Base-by-base conservation (phyloP, 2,797 vertebrate genomes). In the Sphenopsis melanotis region DNA sequence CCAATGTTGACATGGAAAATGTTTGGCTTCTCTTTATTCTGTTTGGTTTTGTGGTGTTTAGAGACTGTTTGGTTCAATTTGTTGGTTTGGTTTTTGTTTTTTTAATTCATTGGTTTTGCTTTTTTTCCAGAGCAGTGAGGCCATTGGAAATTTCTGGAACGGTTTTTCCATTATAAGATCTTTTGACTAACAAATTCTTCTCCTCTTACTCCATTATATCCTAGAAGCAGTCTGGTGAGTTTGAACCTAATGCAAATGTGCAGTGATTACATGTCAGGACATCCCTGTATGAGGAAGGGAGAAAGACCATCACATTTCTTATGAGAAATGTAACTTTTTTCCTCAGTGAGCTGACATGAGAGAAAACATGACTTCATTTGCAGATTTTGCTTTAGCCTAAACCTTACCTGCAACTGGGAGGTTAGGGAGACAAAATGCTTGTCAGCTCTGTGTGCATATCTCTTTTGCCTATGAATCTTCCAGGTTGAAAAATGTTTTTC, bases 391-490 rank as follows among this genome's bases (percentile, higher is more conserved):
- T 88, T 60, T 61, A 65, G 27, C n/a, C 10, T 42, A 42, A 42
- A 5, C 20, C 30, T 39, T 27, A 55, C 15, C 41, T 61, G 5
- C 1, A 47, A 4, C 1, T 57, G 15, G 19, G 29, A 65, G 12
- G 1, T 41, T 30, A 55, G 52, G 88, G 63, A 30, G 18, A 69
- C 6, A 79, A 86, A 84, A 55, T 65, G 18, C 34, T 76, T 27
- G 9, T 29, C n/a, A 55, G 6, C 7, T 3, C 0, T 42, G 29
- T 34, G 13, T 27, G 4, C 15, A 41, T 21, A 10, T 7, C 6
- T 37, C 6, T 34, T 61, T 88, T 70, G n/a, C 3, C 17, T 94
- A 56, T 13, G 10, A 9, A 36, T 69, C 9, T 85, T 83, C 17
- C 30, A 36, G 9, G 19, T 16, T 22, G 69, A 84, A 93, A 87